Conservation (phyloP, 2,797 vertebrate species). For the Sus cebifrons region DNA sequence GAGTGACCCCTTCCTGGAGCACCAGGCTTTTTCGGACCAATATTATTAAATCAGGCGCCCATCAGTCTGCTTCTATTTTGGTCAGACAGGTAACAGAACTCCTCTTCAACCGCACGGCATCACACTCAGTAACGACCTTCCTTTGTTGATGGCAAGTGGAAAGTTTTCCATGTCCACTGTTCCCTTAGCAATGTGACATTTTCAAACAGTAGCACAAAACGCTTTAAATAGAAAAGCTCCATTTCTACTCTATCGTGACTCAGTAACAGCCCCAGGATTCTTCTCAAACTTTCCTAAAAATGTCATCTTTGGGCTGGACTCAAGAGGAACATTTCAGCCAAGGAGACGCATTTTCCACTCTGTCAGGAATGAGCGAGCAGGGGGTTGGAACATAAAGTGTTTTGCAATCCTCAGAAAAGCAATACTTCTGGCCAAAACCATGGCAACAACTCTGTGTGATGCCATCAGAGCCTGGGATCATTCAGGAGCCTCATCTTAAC, state of each 20-base stretch:
- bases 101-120: conserved; percentile 24
- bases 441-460: conserved; percentile 74
- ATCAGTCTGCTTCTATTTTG: background rate
- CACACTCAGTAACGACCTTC: conserved; percentile 50
- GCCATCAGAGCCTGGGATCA: conserved; percentile 5
- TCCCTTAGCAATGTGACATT: conserved; percentile 88
- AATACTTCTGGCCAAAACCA: conserved; percentile 82
- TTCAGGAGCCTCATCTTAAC: conserved; percentile 2
- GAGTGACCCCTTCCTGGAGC: background rate
- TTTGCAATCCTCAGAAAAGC: conserved; percentile 84
- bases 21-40: background rate
- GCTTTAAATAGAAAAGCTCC: conserved; percentile 87
- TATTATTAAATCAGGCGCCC: conserved; percentile 17
- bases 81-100: conserved; percentile 68
- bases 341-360: conserved; percentile 86
- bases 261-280: conserved; percentile 86
- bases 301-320: conserved; percentile 88
- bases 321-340: conserved; percentile 87
- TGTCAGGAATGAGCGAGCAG: conserved; percentile 82
- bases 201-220: conserved; percentile 87
- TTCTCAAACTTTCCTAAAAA: conserved; percentile 89
- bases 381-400: conserved; percentile 81
- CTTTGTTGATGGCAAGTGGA: conserved; percentile 80
- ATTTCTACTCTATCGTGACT: conserved; percentile 86
- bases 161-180: conserved; percentile 84